phyloP scores from a whole-genome alignment of 2,797 vertebrate species.

The Lepus townsendii region DNA sequence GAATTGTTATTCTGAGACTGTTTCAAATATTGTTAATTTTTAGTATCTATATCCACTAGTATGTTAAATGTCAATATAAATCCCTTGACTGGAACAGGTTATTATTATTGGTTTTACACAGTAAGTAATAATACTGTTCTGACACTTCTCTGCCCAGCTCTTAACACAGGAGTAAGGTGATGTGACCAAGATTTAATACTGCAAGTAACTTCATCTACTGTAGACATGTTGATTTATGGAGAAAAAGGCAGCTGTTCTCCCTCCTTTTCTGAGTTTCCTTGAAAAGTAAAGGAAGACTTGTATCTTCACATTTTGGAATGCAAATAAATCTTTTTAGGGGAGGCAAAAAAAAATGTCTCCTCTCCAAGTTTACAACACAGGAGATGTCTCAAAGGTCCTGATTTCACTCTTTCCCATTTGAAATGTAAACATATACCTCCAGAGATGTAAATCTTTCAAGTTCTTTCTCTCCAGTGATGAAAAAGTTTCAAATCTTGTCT shows the following conservation, averaged over 20 bases:
- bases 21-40: constrained; percentile 36
- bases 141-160: neutral
- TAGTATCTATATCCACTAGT: neutral
- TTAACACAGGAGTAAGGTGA: constrained; percentile 1
- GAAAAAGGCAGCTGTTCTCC: neutral
- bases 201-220: neutral
- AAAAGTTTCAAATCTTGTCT: constrained; percentile 8
- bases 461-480: neutral
- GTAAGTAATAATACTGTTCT: neutral
- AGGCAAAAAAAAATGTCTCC: neutral
- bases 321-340: neutral
- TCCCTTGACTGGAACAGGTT: neutral
- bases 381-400: neutral
- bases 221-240: neutral
- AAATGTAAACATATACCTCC: constrained; percentile 23
- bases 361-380: constrained; percentile 28
- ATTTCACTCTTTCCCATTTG: neutral
- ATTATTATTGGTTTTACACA: neutral
- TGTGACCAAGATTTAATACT: constrained; percentile 3
- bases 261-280: neutral
- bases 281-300: constrained; percentile 15
- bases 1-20: neutral
- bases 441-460: neutral
- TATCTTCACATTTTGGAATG: constrained; percentile 10
- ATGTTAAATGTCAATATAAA: neutral